These are phyloP conservation scores for Tenualosa ilisha DNA, from an alignment of 2,797 vertebrate species.

Conservation along the genomic window DNA sequence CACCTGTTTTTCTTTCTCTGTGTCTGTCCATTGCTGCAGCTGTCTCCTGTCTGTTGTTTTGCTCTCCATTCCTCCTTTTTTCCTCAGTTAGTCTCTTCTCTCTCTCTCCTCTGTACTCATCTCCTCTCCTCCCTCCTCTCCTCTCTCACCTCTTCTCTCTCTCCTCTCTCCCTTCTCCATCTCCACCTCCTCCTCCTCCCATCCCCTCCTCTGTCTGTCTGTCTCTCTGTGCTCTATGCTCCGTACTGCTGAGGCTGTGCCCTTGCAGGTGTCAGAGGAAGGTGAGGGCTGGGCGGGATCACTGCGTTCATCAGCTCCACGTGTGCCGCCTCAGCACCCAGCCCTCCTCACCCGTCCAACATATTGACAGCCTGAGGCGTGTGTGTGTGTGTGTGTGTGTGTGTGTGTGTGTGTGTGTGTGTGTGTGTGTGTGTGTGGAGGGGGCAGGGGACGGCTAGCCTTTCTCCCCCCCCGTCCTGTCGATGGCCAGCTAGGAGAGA, in stretches of 20 bases:
- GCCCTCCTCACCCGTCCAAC: neutral
- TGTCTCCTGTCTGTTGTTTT: neutral
- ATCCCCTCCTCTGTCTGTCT: neutral
- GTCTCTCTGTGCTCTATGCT: neutral
- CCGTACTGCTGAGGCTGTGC: neutral
- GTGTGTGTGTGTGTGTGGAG: neutral
- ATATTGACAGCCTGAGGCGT: neutral
- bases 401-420: neutral
- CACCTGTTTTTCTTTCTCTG: neutral
- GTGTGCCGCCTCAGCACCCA: neutral
- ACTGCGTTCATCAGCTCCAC: neutral
- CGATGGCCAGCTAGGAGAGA: constrained; percentile 6
- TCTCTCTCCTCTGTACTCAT: neutral
- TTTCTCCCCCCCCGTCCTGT: neutral
- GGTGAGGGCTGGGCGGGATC: neutral
- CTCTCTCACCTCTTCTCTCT: neutral
- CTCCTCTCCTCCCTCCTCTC: neutral
- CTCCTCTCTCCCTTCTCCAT: neutral
- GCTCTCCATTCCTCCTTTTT: neutral
- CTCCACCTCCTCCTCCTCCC: neutral
- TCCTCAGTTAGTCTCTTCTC: neutral
- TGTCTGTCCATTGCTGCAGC: neutral
- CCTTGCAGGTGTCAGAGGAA: constrained; percentile 11
- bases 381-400: neutral
- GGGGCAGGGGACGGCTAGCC: neutral